A percentile compares a stretch with the other conserved stretches of the same genome.
Evolutionary conservation across 2,113 vertebrate species (phyloP).

Genomic region (Uria aalge): DNA sequence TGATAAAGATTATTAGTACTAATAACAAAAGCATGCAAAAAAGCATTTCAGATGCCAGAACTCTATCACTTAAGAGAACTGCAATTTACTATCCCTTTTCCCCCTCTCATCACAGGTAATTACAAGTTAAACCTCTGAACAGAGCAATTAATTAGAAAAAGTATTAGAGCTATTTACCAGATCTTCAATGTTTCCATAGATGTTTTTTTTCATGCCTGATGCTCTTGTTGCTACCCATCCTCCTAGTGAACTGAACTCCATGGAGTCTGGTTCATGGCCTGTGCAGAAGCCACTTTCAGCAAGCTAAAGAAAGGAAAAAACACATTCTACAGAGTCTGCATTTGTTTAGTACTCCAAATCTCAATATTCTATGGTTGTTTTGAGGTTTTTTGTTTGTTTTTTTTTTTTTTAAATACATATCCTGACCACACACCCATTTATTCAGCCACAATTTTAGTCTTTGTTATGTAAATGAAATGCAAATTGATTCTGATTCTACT

Average conservation of each 20-base stretch:
- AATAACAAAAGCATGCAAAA: background rate
- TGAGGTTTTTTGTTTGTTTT: background rate
- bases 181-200: conserved; percentile 99
- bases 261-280: conserved; percentile 96
- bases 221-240: conserved; percentile 98
- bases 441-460: background rate
- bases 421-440: background rate
- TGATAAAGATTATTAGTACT: background rate
- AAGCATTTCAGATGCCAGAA: background rate
- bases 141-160: background rate
- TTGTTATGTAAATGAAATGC: background rate
- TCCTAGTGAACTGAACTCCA: conserved; percentile 97
- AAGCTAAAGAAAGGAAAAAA: conserved; percentile 79
- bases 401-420: background rate
- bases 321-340: background rate
- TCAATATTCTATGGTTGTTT: background rate
- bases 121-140: background rate
- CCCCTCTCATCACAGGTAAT: background rate
- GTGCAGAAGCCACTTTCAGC: conserved; percentile 96
- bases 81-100: background rate
- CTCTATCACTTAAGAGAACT: background rate
- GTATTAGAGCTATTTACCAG: conserved; percentile 77
- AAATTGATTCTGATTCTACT: background rate
- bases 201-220: conserved; percentile 99
- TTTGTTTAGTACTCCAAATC: background rate